Evolutionary conservation across 2,797 vertebrate species (phyloP).

Genomic region (Cetoscarus ocellatus): DNA sequence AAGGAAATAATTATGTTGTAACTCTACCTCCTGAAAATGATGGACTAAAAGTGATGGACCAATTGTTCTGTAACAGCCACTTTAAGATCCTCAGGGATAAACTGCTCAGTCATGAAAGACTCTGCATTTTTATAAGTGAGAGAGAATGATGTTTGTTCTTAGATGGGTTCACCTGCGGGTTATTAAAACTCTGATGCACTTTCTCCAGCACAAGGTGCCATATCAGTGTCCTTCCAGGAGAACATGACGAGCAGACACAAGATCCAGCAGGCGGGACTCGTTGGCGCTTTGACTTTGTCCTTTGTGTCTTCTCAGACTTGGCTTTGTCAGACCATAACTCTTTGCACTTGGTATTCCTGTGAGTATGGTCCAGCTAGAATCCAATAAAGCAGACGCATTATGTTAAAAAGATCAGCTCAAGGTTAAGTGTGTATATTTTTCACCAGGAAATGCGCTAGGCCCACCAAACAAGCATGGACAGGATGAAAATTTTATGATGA

Average conservation of each 20-base stretch:
- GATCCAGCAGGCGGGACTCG: constrained; percentile 17
- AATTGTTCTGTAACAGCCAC: too few relatives aligned
- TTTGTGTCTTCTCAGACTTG: constrained; percentile 22
- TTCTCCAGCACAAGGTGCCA: constrained; percentile 22
- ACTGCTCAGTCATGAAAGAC: background rate
- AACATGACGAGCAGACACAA: constrained; percentile 15
- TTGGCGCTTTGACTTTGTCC: constrained; percentile 28
- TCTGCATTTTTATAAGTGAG: background rate
- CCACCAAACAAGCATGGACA: constrained; percentile 30
- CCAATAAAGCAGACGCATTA: constrained; percentile 60
- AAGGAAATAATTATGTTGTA: too few relatives aligned
- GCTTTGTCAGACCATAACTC: constrained; percentile 23
- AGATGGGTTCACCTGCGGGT: background rate
- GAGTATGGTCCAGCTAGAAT: constrained; percentile 41
- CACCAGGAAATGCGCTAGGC: constrained; percentile 46
- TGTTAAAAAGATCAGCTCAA: constrained; percentile 73
- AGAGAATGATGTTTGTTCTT: background rate
- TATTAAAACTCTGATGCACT: background rate
- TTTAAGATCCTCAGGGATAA: too few relatives aligned
- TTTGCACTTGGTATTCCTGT: constrained; percentile 56
- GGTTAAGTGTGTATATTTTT: constrained; percentile 68
- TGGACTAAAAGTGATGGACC: too few relatives aligned
- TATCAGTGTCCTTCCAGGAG: constrained; percentile 10
- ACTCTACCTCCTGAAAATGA: too few relatives aligned
- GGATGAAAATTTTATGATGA: constrained; percentile 76